A percentile compares a stretch with the other conserved stretches of the same genome.
phyloP scores from a whole-genome alignment of 2,113 vertebrate genomes.

The Lepus americanus region DNA sequence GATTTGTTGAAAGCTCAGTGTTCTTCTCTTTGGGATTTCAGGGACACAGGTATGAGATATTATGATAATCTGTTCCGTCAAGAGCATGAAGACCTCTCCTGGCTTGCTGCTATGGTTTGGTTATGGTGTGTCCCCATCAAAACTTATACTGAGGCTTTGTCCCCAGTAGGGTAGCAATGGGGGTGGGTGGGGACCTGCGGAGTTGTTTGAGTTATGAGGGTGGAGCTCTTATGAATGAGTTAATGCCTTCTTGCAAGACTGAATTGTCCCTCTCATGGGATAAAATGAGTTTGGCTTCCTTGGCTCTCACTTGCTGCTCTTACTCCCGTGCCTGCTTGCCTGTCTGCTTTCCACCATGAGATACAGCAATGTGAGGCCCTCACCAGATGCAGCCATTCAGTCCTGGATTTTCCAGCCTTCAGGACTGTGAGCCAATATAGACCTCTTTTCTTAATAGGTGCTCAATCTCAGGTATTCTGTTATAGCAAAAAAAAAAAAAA shows the following conservation, averaged over 20 bases:
- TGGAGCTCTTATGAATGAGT: neutral
- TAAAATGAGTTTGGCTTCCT: neutral
- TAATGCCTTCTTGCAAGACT: neutral
- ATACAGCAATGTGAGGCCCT: neutral
- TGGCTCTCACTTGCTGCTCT: neutral
- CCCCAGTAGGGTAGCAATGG: too few species aligned
- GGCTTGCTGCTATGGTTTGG: neutral
- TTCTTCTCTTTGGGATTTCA: neutral
- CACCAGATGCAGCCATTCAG: neutral
- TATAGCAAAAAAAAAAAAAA: neutral
- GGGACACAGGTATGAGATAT: neutral
- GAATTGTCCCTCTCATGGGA: neutral
- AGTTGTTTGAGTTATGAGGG: neutral
- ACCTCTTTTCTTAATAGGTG: neutral
- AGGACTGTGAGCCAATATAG: neutral
- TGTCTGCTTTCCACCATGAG: neutral
- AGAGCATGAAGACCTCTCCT: neutral
- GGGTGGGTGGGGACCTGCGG: neutral
- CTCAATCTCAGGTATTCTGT: neutral
- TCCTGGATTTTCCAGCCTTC: neutral
- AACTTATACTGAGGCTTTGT: neutral
- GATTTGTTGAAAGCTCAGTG: conserved; percentile 15
- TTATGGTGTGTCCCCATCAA: neutral
- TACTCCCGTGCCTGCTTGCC: neutral
- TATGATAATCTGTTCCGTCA: neutral